Evolutionary conservation across 2,888 invertebrate species (phyloP), one percentile per base, ranked within the genome.

Genomic region (Pristionchus japonicus): DNA sequence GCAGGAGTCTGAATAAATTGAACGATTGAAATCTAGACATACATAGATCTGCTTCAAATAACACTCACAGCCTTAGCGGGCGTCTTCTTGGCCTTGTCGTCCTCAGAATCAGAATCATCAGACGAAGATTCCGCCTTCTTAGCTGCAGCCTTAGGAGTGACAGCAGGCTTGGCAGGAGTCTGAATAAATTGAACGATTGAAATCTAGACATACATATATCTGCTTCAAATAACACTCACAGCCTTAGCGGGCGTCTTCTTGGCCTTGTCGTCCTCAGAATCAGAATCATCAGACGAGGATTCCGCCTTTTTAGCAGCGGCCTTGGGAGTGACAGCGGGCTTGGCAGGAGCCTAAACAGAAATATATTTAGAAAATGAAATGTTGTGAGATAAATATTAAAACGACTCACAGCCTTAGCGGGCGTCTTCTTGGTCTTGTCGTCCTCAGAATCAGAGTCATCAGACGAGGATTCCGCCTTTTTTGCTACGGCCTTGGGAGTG

Each of bases 71-170:
- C 11, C 64, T 64, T 64, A 11, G 64, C 64, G 49, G 88, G 89
- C 15, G 89, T 31, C 84, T 90, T 90, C 86, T n/a, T 89, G 37
- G 86, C 77, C 27, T 88, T 88, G 27, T 91, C 91, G 23, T 89
- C 90, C 17, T 91, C 90, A n/a, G 90, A 89, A n/a, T 88, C 88
- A 64, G 90, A 89, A 0, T 90, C 90, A 23, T 87, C 88, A 17
- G 89, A 89, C 17, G 89, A 89, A 9, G 88, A 89, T 15, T 89
- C 89, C 27, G 89, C 89, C 89, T 92, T 92, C 17, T 89, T 88
- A 15, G 87, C 88, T 0, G 88, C 88, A 17, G 88, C 84, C 74
- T 77, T 87, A 11, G 89, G 85, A 23, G 86, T 88, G 13, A 6
- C 37, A 1, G 23, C 23, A 7, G 40, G 40, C n/a, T n/a, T 84